Base-by-base conservation (phyloP, 2,888 invertebrate genomes). In the Aspidapion aeneum region DNA sequence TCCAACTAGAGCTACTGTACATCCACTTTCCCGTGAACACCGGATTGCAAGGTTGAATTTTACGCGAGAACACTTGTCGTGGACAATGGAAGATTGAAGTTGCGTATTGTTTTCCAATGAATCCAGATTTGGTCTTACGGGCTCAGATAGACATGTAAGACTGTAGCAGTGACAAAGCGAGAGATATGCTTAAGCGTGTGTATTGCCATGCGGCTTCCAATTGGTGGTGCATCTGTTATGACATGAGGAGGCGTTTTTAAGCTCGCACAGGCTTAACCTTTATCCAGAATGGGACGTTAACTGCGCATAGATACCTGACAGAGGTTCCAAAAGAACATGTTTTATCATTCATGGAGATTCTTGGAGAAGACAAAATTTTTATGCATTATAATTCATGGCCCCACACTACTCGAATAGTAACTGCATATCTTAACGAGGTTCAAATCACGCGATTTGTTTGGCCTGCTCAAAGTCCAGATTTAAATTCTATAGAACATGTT, bases 241-340 rank as follows among this genome's bases (percentile, higher is more conserved):
- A n/a, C n/a, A n/a, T n/a, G n/a, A n/a, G n/a, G n/a, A n/a, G n/a
- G n/a, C n/a, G n/a, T n/a, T n/a, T n/a, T n/a, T n/a, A n/a, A n/a
- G n/a, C n/a, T n/a, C n/a, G n/a, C n/a, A n/a, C n/a, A n/a, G n/a
- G n/a, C n/a, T n/a, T n/a, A n/a, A n/a, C n/a, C n/a, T n/a, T n/a
- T n/a, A n/a, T n/a, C n/a, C n/a, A n/a, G n/a, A n/a, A n/a, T n/a
- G n/a, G n/a, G n/a, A n/a, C n/a, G n/a, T 58, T 48, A 48, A 18
- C 58, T 18, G 58, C 54, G 63, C 65, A 61, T 55, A 70, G 66
- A 61, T 69, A 71, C 63, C 65, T 69, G 49, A 64, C 67, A 57
- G 65, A 71, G 52, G 67, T 71, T 55, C 61, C 71, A 12, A 18
- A 61, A 48, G 55, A 64, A 49, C 55, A 64, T 55, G 61, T 56